Evolutionary conservation across 2,797 vertebrate species (phyloP).

Genomic region (Scomberomorus guttatus): DNA sequence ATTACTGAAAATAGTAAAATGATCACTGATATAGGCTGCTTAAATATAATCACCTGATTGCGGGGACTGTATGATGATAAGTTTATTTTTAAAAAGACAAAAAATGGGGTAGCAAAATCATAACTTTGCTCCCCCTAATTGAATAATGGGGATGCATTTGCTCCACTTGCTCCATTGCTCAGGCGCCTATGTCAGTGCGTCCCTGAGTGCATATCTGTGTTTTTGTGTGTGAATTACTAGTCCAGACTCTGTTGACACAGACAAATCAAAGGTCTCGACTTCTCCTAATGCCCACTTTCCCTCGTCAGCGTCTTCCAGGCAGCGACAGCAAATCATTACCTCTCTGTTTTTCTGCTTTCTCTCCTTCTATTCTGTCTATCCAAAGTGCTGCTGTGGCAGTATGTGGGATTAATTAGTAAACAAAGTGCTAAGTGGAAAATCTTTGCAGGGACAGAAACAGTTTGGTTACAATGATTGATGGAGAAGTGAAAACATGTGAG

Average conservation of each 20-base stretch:
- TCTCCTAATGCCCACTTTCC: constrained; percentile 65
- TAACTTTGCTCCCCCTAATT: too few relatives aligned
- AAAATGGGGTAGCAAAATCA: too few relatives aligned
- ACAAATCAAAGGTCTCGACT: constrained; percentile 62
- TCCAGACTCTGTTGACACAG: constrained; percentile 43
- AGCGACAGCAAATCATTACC: constrained; percentile 76
- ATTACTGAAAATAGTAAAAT: too few relatives aligned
- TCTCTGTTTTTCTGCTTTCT: constrained; percentile 64
- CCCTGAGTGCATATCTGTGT: constrained; percentile 7
- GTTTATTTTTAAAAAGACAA: too few relatives aligned
- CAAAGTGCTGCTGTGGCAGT: constrained; percentile 73
- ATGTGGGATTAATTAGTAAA: constrained; percentile 80
- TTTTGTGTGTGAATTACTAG: constrained; percentile 16
- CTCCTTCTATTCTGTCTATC: constrained; percentile 39
- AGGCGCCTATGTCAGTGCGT: too few relatives aligned
- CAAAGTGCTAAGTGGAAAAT: constrained; percentile 78
- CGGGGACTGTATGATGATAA: too few relatives aligned
- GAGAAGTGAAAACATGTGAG: constrained; percentile 45
- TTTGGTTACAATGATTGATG: constrained; percentile 73
- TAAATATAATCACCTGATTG: too few relatives aligned
- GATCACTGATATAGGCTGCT: too few relatives aligned
- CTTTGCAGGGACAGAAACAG: constrained; percentile 64
- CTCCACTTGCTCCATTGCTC: too few relatives aligned
- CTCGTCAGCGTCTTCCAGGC: constrained; percentile 70
- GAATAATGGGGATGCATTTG: too few relatives aligned